These are phyloP conservation scores for Saguinus imperator DNA, from an alignment of 2,113 vertebrate genomes.

Conservation along the genomic window DNA sequence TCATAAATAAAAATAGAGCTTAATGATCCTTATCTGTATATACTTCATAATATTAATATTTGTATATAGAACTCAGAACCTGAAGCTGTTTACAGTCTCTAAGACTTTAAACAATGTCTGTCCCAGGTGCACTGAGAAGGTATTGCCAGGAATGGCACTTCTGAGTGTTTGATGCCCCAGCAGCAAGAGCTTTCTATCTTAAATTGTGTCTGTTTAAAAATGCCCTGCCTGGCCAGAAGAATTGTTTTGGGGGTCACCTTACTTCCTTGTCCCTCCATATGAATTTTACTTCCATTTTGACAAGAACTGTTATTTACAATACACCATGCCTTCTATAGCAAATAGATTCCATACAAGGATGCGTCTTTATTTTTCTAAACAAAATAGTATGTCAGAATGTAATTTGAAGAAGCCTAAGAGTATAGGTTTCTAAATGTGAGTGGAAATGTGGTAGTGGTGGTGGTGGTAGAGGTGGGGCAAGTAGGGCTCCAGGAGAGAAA, in stretches of 20 bases:
- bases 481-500: neutral
- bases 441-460: neutral
- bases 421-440: neutral
- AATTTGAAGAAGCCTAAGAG: neutral
- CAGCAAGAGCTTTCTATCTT: neutral
- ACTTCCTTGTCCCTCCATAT: neutral
- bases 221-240: neutral
- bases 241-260: neutral
- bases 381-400: neutral
- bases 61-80: neutral
- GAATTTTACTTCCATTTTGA: constrained; percentile 27
- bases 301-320: neutral
- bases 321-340: neutral
- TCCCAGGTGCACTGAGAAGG: neutral
- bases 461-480: neutral
- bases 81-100: neutral
- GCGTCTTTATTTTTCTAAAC: neutral
- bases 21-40: neutral
- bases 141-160: neutral
- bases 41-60: neutral
- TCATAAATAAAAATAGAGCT: neutral
- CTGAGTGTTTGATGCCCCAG: neutral
- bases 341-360: neutral
- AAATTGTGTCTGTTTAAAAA: neutral
- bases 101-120: neutral